Base-by-base conservation (phyloP, 2,113 vertebrate genomes). In the Nematolebias whitei region DNA sequence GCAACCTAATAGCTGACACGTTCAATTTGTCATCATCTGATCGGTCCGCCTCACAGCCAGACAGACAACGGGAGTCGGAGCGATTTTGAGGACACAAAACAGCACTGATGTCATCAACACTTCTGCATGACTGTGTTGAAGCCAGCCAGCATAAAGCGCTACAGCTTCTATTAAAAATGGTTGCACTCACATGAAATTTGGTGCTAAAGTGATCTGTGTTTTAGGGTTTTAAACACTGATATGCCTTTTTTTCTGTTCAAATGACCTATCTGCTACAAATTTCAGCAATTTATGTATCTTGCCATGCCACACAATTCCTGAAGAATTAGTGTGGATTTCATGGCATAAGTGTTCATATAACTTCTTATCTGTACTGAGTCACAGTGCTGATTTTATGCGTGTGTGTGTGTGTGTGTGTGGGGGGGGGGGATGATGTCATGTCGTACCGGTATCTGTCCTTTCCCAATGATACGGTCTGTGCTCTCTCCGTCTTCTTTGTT, bases 371-470 rank as follows among this genome's bases (percentile, higher is more conserved):
- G 67, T 60, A 69, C 66, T 72, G 69, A 85, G 58, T 80, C 64
- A 55, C 7, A 41, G 29, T 74, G 62, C 53, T 41, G 67, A 58
- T 62, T 18, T 9, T 29, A 7, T 29, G 3, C 26, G 26, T 29
- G 26, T 29, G 26, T 29, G 26, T 3, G 26, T 29, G 26, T 40
- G n/a, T 10, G 32, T 4, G 9, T 6, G 13, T 8, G 12, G 23
- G 49, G 68, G 50, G 62, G 24, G 49, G 66, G 52, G 73, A 43
- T 91, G 88, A 89, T 53, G 59, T 89, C 70, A 88, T 88, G 79
- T 73, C 83, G 77, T 91, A 98, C 97, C 95, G 94, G 94, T 45
- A 97, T 91, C 91, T 98, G 96, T 71, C 97, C 98, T 85, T 97
- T 98, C 38, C 96, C 96, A 91, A 98, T 95, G 61, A 99, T 95